Conservation (phyloP, 2,113 vertebrate species). For the Mobula birostris region DNA sequence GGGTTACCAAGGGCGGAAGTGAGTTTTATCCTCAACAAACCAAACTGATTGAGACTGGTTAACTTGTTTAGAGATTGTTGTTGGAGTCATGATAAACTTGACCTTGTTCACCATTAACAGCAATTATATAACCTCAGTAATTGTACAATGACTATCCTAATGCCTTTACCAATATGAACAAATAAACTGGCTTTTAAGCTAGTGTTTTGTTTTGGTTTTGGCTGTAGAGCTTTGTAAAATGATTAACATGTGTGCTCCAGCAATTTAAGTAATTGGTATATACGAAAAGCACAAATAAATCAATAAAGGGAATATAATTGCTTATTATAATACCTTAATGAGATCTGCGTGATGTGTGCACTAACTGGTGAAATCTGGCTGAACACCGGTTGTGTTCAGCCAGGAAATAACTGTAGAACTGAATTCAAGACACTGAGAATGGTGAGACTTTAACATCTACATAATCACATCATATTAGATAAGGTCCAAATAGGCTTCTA, state of each 20-base stretch:
- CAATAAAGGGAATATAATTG: not conserved
- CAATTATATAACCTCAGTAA: not conserved
- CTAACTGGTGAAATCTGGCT: not conserved
- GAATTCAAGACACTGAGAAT: not conserved
- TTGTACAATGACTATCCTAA: not conserved
- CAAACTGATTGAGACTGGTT: not conserved
- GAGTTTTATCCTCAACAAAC: constrained; percentile 7
- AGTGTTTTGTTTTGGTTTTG: not conserved
- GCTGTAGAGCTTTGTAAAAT: not conserved
- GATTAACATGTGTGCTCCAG: not conserved
- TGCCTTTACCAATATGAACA: not conserved
- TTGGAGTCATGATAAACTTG: not conserved
- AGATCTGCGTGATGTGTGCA: not conserved
- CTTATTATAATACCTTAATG: not conserved
- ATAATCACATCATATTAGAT: not conserved
- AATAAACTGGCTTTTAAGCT: not conserved
- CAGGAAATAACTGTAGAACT: not conserved
- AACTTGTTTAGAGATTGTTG: not conserved
- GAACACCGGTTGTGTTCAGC: not conserved
- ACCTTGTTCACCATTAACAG: not conserved
- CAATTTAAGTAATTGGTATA: not conserved
- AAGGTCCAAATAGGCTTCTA: not conserved
- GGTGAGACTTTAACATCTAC: not conserved
- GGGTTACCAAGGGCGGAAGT: not conserved
- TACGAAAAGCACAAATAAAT: not conserved